Evolutionary conservation across 2,113 vertebrate species (phyloP), one percentile per base, ranked within the genome.

Genomic region (Zosterops pallidus): DNA sequence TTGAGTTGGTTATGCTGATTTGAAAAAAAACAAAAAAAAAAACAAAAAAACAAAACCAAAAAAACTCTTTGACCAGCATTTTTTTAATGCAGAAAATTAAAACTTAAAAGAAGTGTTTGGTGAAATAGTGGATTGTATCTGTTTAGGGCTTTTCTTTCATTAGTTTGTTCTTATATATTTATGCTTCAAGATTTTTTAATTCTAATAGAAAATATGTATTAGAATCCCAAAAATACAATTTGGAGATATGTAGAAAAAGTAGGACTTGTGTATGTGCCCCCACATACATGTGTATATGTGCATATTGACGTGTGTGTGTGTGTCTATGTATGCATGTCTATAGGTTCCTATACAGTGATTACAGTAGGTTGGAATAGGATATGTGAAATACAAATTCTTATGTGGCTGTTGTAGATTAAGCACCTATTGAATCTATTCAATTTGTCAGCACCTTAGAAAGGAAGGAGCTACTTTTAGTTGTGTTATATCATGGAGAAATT

Each of bases 221-320:
- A 62, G 13, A 72, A 77, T 83, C 17, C 13, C 9, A 17, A 56
- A 53, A 77, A 33, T 21, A 6, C 25, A 53, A 44, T 69, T 83
- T 86, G 14, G 67, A 79, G 12, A 59, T 71, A n/a, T 1, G 5
- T 72, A 47, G 29, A 44, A 85, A 76, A 90, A 72, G 13, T 35
- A 39, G 28, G 11, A 8, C 17, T 9, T 33, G 3, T 76, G 7
- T 79, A 3, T 74, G 9, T 57, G 22, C 20, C 50, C 7, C 16
- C 28, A 63, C 24, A 46, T 84, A 16, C 4, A 13, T 5, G 5
- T 15, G 5, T 21, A n/a, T 52, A 23, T 65, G 4, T 47, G 9
- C 22, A 12, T 78, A 52, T 87, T 1, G 2, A 46, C 9, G 22
- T 6, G 26, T n/a, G 11, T 53, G 0, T 62, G 1, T 77, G n/a